Evolutionary conservation across 1,140 invertebrate species (phyloP), one percentile per base, ranked within the genome.

Genomic region (Palaemon carinicauda): DNA sequence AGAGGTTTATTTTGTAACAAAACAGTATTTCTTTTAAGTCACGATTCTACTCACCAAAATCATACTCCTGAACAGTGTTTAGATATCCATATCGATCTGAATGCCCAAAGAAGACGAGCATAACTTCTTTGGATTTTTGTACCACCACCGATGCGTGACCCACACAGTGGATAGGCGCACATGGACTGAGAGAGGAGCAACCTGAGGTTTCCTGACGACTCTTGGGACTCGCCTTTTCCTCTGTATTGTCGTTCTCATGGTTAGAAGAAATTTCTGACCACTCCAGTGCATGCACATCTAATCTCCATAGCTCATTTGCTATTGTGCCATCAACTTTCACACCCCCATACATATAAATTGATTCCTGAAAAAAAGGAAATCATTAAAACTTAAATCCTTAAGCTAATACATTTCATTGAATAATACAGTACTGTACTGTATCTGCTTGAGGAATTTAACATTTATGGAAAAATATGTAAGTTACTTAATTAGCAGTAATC

Each of bases 81-180:
- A 98, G 92, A 91, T 98, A 99, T 65, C 98, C 97, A 91, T 97
- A 98, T 73, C 95, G 94, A 1, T 97, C 96, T 50, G 96, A 97
- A 92, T 99, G 96, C 0, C 98, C 98, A 92, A 99, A 99, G 88
- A 99, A 96, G 27, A 98, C 95, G 71, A 98, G 94, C 97, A 99
- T 98, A 89, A 94, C 93, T 91, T 94, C 93, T 52, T 95, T 93
- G 5, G n/a, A 65, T 31, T 87, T 85, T 21, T 85, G 74, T 29
- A 82, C 80, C 24, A 98, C 90, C n/a, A 96, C 97, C 0, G 97
- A 96, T 0, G 96, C 96, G 91, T 99, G 98, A 1, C 98, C 98
- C 0, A 96, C 95, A 50, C 95, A 93, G 88, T 94, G 94, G 4
- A 97, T 91, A 2, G 96, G 94, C 90, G 95, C 95, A 91, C 91